A percentile compares a stretch with the other conserved stretches of the same genome.
phyloP scores from a whole-genome alignment of 2,797 vertebrate species.

The Momotus momota region DNA sequence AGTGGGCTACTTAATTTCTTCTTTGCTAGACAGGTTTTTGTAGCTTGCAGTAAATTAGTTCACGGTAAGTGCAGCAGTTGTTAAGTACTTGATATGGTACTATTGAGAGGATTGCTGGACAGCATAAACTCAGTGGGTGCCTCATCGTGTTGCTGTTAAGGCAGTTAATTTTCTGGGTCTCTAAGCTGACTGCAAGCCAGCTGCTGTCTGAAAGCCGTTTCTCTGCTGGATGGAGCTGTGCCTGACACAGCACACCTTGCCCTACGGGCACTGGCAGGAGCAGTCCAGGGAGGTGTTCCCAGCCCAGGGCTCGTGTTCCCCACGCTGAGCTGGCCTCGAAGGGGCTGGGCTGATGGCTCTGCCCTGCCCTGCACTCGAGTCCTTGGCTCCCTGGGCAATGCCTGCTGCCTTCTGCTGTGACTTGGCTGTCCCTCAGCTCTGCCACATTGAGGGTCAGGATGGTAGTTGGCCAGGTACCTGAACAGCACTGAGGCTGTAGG shows the following conservation, averaged over 20 bases:
- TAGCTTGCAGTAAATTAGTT: background rate
- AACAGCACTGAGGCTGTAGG: rapidly evolving
- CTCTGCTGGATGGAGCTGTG: background rate
- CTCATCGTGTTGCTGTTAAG: rapidly evolving
- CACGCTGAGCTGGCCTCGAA: rapidly evolving
- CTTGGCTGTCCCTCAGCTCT: background rate
- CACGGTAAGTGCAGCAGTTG: background rate
- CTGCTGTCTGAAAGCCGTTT: background rate
- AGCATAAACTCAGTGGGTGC: background rate
- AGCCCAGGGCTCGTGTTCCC: rapidly evolving
- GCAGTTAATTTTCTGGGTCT: background rate
- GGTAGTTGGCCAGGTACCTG: rapidly evolving
- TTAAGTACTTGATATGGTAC: background rate
- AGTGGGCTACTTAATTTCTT: background rate
- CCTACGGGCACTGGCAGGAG: rapidly evolving
- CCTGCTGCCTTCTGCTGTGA: background rate
- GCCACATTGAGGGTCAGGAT: rapidly evolving
- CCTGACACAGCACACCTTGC: background rate
- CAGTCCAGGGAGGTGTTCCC: background rate
- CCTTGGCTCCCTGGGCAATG: too few relatives aligned
- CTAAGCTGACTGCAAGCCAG: background rate
- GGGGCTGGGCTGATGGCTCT: rapidly evolving
- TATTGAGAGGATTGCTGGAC: background rate
- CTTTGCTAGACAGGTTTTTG: background rate
- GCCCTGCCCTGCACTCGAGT: rapidly evolving